Evolutionary conservation across 1,140 invertebrate species (phyloP).

Genomic region (Hormaphis cornu): DNA sequence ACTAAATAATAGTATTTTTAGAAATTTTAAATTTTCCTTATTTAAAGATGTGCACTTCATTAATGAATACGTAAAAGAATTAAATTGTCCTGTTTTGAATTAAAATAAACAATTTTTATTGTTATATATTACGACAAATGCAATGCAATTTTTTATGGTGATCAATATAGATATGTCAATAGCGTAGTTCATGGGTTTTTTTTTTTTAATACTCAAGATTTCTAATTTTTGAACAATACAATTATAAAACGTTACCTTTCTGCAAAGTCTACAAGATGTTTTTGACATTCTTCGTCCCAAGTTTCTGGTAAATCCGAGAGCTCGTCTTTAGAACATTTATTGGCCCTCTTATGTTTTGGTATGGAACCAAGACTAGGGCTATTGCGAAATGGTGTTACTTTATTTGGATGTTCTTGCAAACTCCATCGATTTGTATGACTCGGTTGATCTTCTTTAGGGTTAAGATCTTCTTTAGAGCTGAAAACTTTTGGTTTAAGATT

Average conservation of each 20-base stretch:
- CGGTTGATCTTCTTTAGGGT: not conserved
- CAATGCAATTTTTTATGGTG: too few species aligned
- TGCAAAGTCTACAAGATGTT: constrained; percentile 64
- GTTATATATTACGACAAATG: too few species aligned
- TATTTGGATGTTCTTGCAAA: constrained; percentile 15
- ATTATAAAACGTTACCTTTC: constrained; percentile 45
- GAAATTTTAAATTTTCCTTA: too few species aligned
- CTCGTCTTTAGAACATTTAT: constrained; percentile 12
- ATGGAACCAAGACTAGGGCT: constrained; percentile 19
- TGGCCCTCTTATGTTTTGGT: constrained; percentile 2
- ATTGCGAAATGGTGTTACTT: not conserved
- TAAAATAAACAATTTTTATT: too few species aligned
- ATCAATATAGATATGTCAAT: too few species aligned
- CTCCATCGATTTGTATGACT: constrained; percentile 19
- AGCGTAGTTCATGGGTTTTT: too few species aligned
- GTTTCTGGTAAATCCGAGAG: constrained; percentile 42
- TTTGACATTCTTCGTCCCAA: constrained; percentile 55
- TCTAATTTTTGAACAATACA: too few species aligned
- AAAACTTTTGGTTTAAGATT: not conserved
- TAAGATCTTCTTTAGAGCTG: not conserved
- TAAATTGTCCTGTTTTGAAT: too few species aligned
- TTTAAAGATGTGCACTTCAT: too few species aligned
- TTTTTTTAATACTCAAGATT: too few species aligned
- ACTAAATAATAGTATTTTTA: too few species aligned
- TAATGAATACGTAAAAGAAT: too few species aligned